Evolutionary conservation across 2,888 invertebrate genomes (phyloP), one percentile per base, ranked within the genome.

Genomic region (Pediacus dermestoides): DNA sequence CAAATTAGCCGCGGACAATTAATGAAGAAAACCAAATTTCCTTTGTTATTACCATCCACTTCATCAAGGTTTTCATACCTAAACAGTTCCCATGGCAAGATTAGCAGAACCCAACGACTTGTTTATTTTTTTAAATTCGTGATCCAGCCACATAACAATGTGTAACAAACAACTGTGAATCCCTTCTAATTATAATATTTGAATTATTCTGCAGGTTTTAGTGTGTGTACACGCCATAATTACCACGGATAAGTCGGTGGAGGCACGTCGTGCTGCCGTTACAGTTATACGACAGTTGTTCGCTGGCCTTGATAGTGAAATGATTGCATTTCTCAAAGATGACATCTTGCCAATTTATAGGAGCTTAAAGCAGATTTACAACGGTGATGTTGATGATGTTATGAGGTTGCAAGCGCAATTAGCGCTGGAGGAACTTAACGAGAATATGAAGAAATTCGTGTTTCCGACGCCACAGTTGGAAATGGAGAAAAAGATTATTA

Each of bases 241-340:
- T 56, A 75, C 79, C 59, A 76, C 77, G 0, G 90, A 90, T 58
- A 77, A 80, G 57, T 76, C 79, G 14, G 68, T 78, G 2, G 84
- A 87, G 66, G 86, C 88, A 21, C 74, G 88, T 34, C 74, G 88
- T 57, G 88, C 89, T 2, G 86, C 87, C 3, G 82, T 87, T 8
- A 74, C 88, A 67, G 81, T 88, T n/a, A 74, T 86, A 45, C 76
- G 82, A 22, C 76, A 84, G 52, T 66, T 91, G 31, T 70, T 91
- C 25, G 78, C 80, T 57, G 91, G 91, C 4, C 70, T 88, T 7
- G 85, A 84, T 16, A 78, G 74, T 54, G 82, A 86, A 48, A 76
- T 79, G 12, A 68, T 89, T 18, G 64, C 77, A 37, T 74, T 81
- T 51, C 68, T 90, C 22, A 81, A 81, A 54, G 77, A 77, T 13